A percentile compares a stretch with the other conserved stretches of the same genome.
phyloP scores from a whole-genome alignment of 2,797 vertebrate species.

The Parauchenoglanis ngamensis region DNA sequence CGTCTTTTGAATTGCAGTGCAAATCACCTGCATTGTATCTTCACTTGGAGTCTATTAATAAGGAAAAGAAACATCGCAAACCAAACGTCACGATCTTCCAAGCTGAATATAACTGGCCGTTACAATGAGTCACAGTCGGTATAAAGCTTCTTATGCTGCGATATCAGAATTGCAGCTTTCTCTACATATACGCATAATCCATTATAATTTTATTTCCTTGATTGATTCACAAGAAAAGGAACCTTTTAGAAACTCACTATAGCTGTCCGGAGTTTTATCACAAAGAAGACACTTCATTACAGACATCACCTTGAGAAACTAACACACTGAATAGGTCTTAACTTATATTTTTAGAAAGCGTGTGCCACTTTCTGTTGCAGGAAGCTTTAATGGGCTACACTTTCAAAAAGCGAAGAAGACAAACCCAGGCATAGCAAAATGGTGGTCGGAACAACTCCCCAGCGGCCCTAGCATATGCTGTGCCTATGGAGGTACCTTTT shows the following conservation, averaged over 20 bases:
- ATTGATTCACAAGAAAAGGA: background rate
- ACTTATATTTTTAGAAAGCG: background rate
- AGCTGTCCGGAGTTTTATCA: background rate
- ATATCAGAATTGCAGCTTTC: background rate
- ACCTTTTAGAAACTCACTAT: background rate
- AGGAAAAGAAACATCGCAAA: background rate
- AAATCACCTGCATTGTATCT: background rate
- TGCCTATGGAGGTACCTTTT: constrained; percentile 17
- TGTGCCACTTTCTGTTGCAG: background rate
- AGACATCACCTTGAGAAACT: background rate
- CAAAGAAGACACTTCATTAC: background rate
- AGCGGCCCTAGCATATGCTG: background rate
- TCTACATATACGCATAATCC: background rate
- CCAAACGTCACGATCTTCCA: background rate
- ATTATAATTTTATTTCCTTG: background rate
- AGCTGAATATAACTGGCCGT: background rate
- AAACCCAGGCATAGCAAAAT: background rate
- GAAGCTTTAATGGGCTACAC: background rate
- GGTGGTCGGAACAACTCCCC: background rate
- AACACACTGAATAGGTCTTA: background rate
- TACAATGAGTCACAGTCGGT: background rate
- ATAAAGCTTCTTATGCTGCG: background rate
- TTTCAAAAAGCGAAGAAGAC: background rate
- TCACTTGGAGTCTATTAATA: background rate
- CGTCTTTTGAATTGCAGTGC: background rate